A percentile compares a stretch with the other conserved stretches of the same genome.
phyloP scores from a whole-genome alignment of 2,888 invertebrate genomes.

The Drosophila trichaetosa region DNA sequence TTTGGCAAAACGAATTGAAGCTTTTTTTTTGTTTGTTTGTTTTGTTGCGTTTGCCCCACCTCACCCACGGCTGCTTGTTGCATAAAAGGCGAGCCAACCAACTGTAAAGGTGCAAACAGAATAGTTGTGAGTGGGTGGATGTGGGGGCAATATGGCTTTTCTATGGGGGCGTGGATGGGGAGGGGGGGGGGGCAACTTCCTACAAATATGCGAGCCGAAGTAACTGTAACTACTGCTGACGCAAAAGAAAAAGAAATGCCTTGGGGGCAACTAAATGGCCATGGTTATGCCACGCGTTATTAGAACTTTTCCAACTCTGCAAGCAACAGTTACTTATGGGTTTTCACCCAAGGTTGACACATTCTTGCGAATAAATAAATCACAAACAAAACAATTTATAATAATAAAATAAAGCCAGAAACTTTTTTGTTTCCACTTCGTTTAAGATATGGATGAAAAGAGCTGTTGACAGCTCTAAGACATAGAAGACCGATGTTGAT shows the following conservation, averaged over 20 bases:
- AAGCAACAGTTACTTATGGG: neutral
- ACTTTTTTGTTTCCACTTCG: neutral
- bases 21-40: slow-evolving; percentile 18
- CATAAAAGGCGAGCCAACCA: slow-evolving; percentile 60
- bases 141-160: neutral
- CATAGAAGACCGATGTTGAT: neutral
- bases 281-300: neutral
- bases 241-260: slow-evolving; percentile 6
- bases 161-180: neutral
- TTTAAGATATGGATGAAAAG: neutral
- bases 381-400: neutral
- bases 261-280: slow-evolving; percentile 2
- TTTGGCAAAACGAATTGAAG: slow-evolving; percentile 71
- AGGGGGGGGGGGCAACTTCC: slow-evolving; percentile 1
- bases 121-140: neutral
- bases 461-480: neutral
- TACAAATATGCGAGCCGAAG: slow-evolving; percentile 12
- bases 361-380: neutral
- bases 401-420: neutral
- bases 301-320: neutral
- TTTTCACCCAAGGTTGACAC: neutral
- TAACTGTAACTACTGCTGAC: slow-evolving; percentile 30
- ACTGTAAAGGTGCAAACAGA: slow-evolving; percentile 60
- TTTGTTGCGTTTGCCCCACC: slow-evolving; percentile 25
- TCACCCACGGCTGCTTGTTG: slow-evolving; percentile 58